Evolutionary conservation across 2,888 invertebrate genomes (phyloP).

Genomic region (Erebia palarica): DNA sequence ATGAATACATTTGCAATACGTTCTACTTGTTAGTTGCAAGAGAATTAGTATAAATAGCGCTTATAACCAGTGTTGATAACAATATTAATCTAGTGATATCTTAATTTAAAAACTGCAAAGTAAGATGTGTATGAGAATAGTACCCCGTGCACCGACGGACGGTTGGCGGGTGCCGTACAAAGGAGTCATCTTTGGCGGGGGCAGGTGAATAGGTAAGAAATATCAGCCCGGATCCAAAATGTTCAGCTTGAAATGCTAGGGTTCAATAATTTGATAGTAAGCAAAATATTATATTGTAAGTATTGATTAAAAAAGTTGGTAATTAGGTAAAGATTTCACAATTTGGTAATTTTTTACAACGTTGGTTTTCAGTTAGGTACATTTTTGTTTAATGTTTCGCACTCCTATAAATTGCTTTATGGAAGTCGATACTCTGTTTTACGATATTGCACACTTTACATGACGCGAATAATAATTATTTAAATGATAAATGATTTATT

Average conservation of each 20-base stretch:
- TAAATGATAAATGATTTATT: too few species aligned
- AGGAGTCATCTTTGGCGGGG: slow-evolving; percentile 43
- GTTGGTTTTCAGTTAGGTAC: background rate
- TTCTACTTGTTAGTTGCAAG: slow-evolving; percentile 21
- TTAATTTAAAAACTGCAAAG: background rate
- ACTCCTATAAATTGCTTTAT: slow-evolving; percentile 6
- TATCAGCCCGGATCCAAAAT: slow-evolving; percentile 44
- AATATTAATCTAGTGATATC: slow-evolving; percentile 7
- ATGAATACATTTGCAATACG: slow-evolving; percentile 32
- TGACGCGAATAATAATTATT: slow-evolving; percentile 2
- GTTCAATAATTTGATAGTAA: slow-evolving; percentile 19
- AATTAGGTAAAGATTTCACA: background rate
- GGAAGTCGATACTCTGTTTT: slow-evolving; percentile 9
- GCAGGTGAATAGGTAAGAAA: slow-evolving; percentile 46
- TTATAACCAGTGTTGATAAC: slow-evolving; percentile 6
- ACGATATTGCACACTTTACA: slow-evolving; percentile 7
- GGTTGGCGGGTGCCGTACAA: slow-evolving; percentile 44
- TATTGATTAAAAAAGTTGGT: background rate
- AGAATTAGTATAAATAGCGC: slow-evolving; percentile 2
- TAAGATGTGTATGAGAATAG: slow-evolving; percentile 37
- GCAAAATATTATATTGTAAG: background rate
- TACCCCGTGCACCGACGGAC: slow-evolving; percentile 15
- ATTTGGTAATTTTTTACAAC: background rate
- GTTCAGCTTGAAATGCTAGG: slow-evolving; percentile 28
- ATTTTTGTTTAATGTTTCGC: slow-evolving; percentile 10